Evolutionary conservation across 1,140 invertebrate species (phyloP).

Genomic region (Rhyzopertha dominica): DNA sequence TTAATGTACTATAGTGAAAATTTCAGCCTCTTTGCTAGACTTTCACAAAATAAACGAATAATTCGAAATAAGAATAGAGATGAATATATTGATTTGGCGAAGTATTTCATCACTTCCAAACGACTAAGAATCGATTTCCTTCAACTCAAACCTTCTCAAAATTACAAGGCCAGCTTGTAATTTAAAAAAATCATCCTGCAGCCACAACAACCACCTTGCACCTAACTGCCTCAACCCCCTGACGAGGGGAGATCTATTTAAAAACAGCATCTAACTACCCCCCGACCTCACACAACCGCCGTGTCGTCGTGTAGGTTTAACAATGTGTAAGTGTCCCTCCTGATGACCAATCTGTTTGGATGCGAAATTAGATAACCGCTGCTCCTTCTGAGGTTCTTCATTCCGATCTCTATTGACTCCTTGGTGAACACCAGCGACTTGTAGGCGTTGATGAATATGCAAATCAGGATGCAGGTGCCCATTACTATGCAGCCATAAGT

Average conservation of each 20-base stretch:
- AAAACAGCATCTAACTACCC: conserved; percentile 1
- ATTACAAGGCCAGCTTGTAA: too few relatives aligned
- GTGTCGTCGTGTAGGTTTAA: conserved; percentile 27
- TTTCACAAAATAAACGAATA: too few relatives aligned
- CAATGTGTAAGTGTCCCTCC: conserved; percentile 32
- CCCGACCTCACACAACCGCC: too few relatives aligned
- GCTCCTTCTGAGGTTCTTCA: conserved; percentile 62
- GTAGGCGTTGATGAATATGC: conserved; percentile 65
- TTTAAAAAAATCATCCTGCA: too few relatives aligned
- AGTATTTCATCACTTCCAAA: too few relatives aligned
- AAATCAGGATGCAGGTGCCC: conserved; percentile 58
- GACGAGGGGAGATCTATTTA: background rate
- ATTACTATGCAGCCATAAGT: conserved; percentile 66
- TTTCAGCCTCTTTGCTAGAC: too few relatives aligned
- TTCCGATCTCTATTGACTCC: conserved; percentile 71
- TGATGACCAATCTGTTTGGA: conserved; percentile 19
- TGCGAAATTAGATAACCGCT: conserved; percentile 55
- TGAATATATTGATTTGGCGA: too few relatives aligned
- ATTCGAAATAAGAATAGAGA: too few relatives aligned
- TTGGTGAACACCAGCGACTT: conserved; percentile 68
- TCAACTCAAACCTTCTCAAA: too few relatives aligned
- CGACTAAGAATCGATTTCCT: too few relatives aligned
- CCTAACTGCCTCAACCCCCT: background rate
- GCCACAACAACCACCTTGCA: too few relatives aligned
- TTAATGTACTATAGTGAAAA: too few relatives aligned